These are phyloP conservation scores for Chaenogobius annularis DNA, from an alignment of 2,113 vertebrate species.

Conservation along the genomic window DNA sequence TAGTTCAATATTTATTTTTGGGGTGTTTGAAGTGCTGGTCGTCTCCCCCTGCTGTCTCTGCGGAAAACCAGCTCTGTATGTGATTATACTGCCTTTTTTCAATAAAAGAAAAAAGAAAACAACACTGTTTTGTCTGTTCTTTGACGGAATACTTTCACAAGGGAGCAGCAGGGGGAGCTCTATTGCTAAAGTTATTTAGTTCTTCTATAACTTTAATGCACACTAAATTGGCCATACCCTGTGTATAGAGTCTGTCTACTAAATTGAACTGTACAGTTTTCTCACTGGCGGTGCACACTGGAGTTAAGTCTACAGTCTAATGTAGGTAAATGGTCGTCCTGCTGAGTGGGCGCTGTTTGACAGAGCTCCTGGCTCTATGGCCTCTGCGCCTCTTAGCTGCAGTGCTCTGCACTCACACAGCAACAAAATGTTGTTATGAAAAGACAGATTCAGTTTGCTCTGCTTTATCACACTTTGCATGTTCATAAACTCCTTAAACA, in stretches of 20 bases:
- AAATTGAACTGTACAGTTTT: neutral
- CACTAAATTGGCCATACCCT: neutral
- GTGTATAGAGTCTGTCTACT: neutral
- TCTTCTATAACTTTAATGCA: neutral
- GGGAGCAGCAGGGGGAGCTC: too few species aligned
- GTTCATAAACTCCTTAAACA: neutral
- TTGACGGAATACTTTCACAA: too few species aligned
- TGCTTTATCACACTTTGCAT: neutral
- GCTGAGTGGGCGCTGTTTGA: slow-evolving; percentile 21
- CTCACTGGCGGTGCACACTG: slow-evolving; percentile 12
- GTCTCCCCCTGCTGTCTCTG: too few species aligned
- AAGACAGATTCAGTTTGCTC: neutral
- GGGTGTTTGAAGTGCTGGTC: too few species aligned
- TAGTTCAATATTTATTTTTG: too few species aligned
- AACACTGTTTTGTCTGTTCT: too few species aligned
- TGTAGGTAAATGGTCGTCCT: slow-evolving; percentile 21
- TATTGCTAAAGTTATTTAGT: too few species aligned
- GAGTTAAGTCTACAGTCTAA: slow-evolving; percentile 12
- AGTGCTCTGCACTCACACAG: slow-evolving; percentile 10
- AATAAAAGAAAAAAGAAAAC: too few species aligned
- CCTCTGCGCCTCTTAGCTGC: slow-evolving; percentile 19
- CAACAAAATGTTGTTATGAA: neutral
- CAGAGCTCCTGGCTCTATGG: neutral
- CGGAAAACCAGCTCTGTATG: too few species aligned
- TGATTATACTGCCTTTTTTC: too few species aligned